Base-by-base conservation (phyloP, 2,888 invertebrate species). In the Gisinianus flammeolus region DNA sequence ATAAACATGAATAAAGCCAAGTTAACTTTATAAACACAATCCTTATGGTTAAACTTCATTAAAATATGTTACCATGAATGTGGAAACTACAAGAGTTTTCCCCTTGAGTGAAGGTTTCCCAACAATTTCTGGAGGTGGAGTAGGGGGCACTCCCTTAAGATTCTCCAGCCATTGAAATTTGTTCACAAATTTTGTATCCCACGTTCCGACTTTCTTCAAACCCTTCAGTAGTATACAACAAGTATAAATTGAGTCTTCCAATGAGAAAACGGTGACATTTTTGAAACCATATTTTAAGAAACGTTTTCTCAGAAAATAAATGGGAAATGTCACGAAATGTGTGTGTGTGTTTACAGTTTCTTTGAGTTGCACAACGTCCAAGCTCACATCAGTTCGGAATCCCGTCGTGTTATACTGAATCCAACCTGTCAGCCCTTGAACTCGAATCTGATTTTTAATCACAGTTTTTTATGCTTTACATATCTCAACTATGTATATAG, bases 381-480 rank as follows among this genome's bases (percentile, higher is more conserved):
- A 89, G 81, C 93, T 91, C 87, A 97, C 96, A 87, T 96, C 94
- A 67, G 95, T 93, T 79, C 98, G 91, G 88, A 95, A 94, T 76
- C 97, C 97, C 88, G 95, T 93, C 88, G 94, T 93, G 88, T 96
- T 95, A 87, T 97, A 96, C 88, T 94, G 94, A 85, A 97, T 95
- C 78, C 93, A 91, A 82, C 96, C 96, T 0, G 96, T 96, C 84
- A 96, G 88, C n/a, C 96, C 96, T 84, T 92, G 91, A 92, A 95
- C 94, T 89, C 95, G 94, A 81, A 95, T 93, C 95, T 95, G 87
- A 16, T 33, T 3, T 35, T 31, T 31, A 33, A 69, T 19, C 67
- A 30, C 6, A n/a, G n/a, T n/a, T n/a, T n/a, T n/a, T n/a, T n/a
- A n/a, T n/a, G n/a, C 12, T 62, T 19, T 62, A 10, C 10, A 22